Base-by-base conservation (phyloP, 2,888 invertebrate species). In the Entomobrya multifasciata region DNA sequence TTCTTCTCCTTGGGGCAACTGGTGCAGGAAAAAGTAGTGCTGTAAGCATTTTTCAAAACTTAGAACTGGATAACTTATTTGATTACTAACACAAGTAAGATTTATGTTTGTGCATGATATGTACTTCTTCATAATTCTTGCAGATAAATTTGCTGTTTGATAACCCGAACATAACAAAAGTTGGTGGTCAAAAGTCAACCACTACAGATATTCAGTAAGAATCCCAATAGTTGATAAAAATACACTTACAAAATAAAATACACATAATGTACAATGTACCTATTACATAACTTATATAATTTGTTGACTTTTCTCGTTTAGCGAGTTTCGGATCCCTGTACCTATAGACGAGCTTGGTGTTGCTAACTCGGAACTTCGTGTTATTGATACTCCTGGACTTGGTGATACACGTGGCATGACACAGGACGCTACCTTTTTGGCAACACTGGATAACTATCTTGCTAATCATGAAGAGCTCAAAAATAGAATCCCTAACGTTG, bases 311-410 rank as follows among this genome's bases (percentile, higher is more conserved):
- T 52, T 52, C 17, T 17, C 17, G n/a, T 52, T 17, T 17, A 52
- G 52, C 15, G 86, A 86, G 36, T 55, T 80, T n/a, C 47, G 80
- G 13, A 86, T 86, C 13, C 52, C 62, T 0, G 47, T 80, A 13
- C 62, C 74, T 11, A 30, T 87, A 2, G 65, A 80, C 11, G 44
- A 72, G 13, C 30, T 86, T 4, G 86, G 86, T 0, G 41, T 86
- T 1, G 20, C 30, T 3, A 86, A 85, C 67, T 77, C 60, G 6
- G 78, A 85, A 30, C 70, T 85, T 3, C 1, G 67, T 4, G 27
- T 85, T 20, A 78, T 85, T 41, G 86, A 86, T 17, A 86, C 86
- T 1, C 86, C 86, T 10, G 86, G 86, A 1, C 65, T 86, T 0
- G 72, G 65, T 1, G 86, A 86, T 27, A 86, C 80, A 1, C 52